Evolutionary conservation across 2,888 invertebrate species (phyloP).

Genomic region (Himalopsyche japonica): DNA sequence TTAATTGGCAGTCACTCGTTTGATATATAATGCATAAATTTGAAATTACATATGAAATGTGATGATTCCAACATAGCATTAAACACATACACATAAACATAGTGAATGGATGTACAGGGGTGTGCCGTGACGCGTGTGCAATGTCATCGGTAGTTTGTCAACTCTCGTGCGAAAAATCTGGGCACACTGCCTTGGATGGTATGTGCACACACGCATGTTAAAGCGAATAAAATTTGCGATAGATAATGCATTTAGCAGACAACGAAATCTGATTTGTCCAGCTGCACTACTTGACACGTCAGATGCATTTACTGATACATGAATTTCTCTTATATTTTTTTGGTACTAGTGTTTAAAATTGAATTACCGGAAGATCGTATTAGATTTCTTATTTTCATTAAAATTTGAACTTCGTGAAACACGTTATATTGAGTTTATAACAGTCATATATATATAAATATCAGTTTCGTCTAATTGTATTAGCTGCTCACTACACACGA

Average conservation of each 20-base stretch:
- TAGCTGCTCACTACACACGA: too few relatives aligned
- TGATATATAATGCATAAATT: too few relatives aligned
- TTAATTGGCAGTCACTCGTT: too few relatives aligned
- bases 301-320: neutral
- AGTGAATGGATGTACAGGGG: neutral
- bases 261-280: slow-evolving; percentile 35
- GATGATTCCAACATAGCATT: too few relatives aligned
- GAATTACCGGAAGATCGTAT: neutral
- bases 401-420: too few relatives aligned
- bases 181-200: neutral
- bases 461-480: too few relatives aligned
- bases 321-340: neutral
- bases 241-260: slow-evolving; percentile 29
- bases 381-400: too few relatives aligned
- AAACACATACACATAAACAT: too few relatives aligned
- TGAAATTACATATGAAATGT: too few relatives aligned
- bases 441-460: too few relatives aligned
- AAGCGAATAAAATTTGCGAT: slow-evolving; percentile 23
- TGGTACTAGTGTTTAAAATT: neutral
- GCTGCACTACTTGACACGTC: neutral
- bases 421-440: too few relatives aligned
- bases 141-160: slow-evolving; percentile 34
- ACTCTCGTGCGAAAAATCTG: neutral
- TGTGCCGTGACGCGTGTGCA: slow-evolving; percentile 34
- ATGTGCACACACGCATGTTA: slow-evolving; percentile 31